These are phyloP conservation scores for cat (Felis catus) DNA, from an alignment of 2,113 vertebrate species.

Conservation along the genomic window DNA sequence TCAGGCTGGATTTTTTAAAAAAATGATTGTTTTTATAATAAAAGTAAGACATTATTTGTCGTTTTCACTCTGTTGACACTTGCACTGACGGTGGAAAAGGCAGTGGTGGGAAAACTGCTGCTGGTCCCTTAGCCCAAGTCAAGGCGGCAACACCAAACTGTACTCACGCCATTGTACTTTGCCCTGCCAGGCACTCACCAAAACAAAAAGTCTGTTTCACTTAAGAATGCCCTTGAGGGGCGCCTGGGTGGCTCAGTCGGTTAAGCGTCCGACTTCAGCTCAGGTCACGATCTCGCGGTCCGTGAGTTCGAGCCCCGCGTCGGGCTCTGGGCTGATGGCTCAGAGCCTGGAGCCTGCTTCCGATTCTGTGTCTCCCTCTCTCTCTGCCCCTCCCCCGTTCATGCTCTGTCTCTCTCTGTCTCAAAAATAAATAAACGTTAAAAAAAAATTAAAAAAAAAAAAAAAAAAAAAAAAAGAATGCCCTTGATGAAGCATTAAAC, in stretches of 20 bases:
- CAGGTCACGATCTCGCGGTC: too few relatives aligned
- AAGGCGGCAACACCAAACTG: background rate
- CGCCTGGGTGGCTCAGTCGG: too few relatives aligned
- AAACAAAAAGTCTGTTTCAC: background rate
- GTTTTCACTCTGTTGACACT: background rate
- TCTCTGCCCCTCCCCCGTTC: too few relatives aligned
- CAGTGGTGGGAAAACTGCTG: background rate
- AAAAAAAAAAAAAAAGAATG: background rate
- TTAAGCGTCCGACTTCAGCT: too few relatives aligned
- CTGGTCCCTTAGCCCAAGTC: background rate
- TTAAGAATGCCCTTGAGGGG: background rate
- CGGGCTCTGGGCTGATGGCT: too few relatives aligned
- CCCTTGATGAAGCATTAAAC: background rate
- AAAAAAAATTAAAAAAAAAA: too few relatives aligned
- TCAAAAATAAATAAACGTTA: too few relatives aligned
- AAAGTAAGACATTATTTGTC: background rate
- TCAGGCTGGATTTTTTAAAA: background rate
- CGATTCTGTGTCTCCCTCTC: too few relatives aligned
- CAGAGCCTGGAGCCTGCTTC: too few relatives aligned
- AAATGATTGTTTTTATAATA: background rate
- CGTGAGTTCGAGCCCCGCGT: too few relatives aligned
- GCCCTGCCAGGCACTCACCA: background rate
- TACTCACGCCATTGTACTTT: too few relatives aligned
- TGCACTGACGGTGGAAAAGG: background rate
- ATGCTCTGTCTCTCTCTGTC: too few relatives aligned